Evolutionary conservation across 2,888 invertebrate species (phyloP).

Genomic region (Cryptus viduatorius): DNA sequence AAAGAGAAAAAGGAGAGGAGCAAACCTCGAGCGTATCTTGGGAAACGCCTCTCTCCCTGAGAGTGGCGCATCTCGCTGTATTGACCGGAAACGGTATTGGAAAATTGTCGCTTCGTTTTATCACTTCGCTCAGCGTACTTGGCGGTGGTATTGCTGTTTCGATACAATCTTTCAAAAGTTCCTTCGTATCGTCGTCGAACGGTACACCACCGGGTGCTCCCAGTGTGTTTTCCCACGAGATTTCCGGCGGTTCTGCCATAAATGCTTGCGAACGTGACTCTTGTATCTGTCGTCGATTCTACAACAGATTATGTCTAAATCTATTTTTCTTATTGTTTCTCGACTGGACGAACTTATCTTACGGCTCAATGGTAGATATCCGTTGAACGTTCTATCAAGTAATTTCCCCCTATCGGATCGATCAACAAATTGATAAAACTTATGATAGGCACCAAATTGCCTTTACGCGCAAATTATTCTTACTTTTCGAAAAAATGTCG

Average conservation of each 20-base stretch:
- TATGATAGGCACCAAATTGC: too few relatives aligned
- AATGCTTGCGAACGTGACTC: slow-evolving; percentile 69
- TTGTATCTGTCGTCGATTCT: slow-evolving; percentile 57
- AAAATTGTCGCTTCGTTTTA: slow-evolving; percentile 82
- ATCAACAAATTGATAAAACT: too few relatives aligned
- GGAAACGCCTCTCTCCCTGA: slow-evolving; percentile 77
- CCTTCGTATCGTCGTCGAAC: slow-evolving; percentile 81
- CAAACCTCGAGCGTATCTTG: slow-evolving; percentile 78
- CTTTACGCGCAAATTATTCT: too few relatives aligned
- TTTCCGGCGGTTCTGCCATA: slow-evolving; percentile 79
- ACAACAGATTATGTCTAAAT: neutral
- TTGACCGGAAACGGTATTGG: slow-evolving; percentile 84
- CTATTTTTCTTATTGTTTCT: neutral
- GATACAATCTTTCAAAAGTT: slow-evolving; percentile 77
- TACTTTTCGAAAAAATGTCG: too few relatives aligned
- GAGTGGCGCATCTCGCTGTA: slow-evolving; percentile 78
- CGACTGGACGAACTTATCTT: too few relatives aligned
- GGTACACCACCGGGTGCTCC: slow-evolving; percentile 81
- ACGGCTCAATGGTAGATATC: neutral
- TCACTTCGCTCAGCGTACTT: slow-evolving; percentile 77
- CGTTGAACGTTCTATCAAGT: too few relatives aligned
- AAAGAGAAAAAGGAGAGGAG: neutral
- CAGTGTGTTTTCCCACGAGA: slow-evolving; percentile 82
- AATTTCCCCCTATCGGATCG: too few relatives aligned
- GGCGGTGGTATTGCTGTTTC: slow-evolving; percentile 76